A percentile compares a stretch with the other conserved stretches of the same genome.
Evolutionary conservation across 2,797 vertebrate species (phyloP).

Genomic region (Halcyon smyrnensis): DNA sequence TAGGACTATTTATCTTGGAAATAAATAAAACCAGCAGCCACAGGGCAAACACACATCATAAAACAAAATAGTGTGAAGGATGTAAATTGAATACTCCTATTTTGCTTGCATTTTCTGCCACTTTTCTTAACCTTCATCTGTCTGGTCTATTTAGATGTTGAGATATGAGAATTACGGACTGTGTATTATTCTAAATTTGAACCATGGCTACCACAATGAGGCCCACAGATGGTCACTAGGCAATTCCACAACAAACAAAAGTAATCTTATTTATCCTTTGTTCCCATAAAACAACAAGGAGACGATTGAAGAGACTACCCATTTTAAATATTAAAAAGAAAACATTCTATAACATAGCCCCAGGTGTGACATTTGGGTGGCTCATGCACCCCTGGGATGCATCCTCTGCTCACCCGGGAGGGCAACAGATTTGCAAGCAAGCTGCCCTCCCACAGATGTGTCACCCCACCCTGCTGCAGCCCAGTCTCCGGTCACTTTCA

Average conservation of each 20-base stretch:
- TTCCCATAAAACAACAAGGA: neutral
- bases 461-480: neutral
- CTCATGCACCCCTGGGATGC: neutral
- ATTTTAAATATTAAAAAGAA: neutral
- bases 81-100: neutral
- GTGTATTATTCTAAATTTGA: slow-evolving; percentile 26
- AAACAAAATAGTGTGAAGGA: neutral
- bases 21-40: slow-evolving; percentile 23
- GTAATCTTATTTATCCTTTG: slow-evolving; percentile 16
- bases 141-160: slow-evolving; percentile 1
- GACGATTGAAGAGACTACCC: neutral
- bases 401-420: neutral
- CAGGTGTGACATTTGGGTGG: neutral
- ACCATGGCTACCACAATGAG: neutral
- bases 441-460: neutral
- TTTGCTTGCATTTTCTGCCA: neutral
- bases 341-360: neutral
- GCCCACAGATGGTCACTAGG: slow-evolving; percentile 7
- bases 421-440: neutral
- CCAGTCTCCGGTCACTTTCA: neutral
- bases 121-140: neutral
- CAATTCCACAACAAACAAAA: slow-evolving; percentile 8
- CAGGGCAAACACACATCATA: neutral
- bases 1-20: neutral
- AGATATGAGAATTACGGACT: neutral